These are phyloP conservation scores for Eueides isabella DNA, from an alignment of 1,140 invertebrate genomes.

Conservation along the genomic window DNA sequence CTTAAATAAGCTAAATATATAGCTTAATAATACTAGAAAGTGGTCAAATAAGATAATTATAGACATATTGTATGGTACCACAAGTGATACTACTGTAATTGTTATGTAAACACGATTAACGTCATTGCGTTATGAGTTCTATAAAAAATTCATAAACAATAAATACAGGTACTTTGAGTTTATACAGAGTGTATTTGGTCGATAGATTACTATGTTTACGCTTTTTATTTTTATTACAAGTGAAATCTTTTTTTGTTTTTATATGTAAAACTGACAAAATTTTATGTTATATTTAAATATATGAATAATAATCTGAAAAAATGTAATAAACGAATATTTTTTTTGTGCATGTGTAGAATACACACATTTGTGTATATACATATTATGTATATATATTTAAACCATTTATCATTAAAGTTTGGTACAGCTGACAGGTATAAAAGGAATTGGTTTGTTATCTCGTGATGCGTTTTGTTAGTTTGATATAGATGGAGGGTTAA, in stretches of 20 bases:
- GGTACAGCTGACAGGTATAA: not conserved
- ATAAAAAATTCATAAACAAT: constrained; percentile 20
- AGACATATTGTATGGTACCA: not conserved
- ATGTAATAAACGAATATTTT: too few relatives aligned
- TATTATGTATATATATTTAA: not conserved
- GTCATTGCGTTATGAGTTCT: not conserved
- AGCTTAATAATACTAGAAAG: not conserved
- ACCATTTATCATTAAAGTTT: not conserved
- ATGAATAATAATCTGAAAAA: too few relatives aligned
- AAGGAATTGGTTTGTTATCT: constrained; percentile 15
- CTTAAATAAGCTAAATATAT: not conserved
- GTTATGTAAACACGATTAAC: constrained; percentile 11
- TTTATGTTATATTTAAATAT: too few relatives aligned
- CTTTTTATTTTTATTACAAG: not conserved
- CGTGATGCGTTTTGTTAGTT: constrained; percentile 12
- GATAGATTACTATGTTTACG: not conserved
- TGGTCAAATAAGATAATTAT: not conserved
- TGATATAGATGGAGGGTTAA: constrained; percentile 56
- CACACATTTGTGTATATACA: not conserved
- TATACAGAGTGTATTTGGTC: not conserved
- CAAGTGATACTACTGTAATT: constrained; percentile 16
- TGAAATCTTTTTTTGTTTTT: not conserved
- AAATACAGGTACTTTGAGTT: constrained; percentile 3
- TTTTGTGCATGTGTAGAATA: too few relatives aligned
- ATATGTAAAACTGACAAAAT: too few relatives aligned